Evolutionary conservation across 2,113 vertebrate species (phyloP).

Genomic region (Cephalophus harveyi): DNA sequence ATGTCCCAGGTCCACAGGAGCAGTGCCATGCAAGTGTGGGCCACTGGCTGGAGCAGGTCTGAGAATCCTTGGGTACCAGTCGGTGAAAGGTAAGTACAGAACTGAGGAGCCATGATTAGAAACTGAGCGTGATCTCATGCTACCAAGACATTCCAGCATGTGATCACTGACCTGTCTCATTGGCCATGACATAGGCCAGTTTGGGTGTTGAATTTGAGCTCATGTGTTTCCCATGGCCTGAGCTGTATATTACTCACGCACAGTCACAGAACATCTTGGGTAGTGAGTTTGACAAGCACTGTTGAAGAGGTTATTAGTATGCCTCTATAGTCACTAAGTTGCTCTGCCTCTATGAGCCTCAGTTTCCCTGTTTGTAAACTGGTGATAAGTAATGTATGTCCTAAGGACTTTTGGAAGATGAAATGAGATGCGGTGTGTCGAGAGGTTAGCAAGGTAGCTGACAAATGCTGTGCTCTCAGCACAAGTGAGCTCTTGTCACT

Average conservation of each 20-base stretch:
- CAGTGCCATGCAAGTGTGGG: background rate
- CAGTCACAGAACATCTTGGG: too few relatives aligned
- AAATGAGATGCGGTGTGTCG: accelerated
- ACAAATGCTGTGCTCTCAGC: background rate
- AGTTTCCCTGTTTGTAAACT: background rate
- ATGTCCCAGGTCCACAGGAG: background rate
- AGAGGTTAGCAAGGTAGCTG: background rate
- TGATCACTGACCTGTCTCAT: background rate
- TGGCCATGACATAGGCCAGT: background rate
- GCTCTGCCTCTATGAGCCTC: background rate
- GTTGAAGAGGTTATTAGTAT: background rate
- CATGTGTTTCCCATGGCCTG: background rate
- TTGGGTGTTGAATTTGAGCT: background rate
- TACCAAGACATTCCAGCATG: accelerated
- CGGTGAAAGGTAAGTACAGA: background rate
- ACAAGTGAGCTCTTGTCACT: background rate
- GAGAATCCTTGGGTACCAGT: background rate
- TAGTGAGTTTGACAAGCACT: background rate
- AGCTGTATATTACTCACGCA: background rate
- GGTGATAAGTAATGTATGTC: background rate
- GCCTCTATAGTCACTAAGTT: background rate
- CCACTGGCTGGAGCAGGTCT: background rate
- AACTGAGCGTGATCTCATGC: background rate
- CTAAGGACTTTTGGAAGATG: background rate
- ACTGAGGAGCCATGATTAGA: background rate